These are phyloP conservation scores for Hydropsyche tenuis DNA, from an alignment of 1,140 invertebrate genomes.

Conservation along the genomic window DNA sequence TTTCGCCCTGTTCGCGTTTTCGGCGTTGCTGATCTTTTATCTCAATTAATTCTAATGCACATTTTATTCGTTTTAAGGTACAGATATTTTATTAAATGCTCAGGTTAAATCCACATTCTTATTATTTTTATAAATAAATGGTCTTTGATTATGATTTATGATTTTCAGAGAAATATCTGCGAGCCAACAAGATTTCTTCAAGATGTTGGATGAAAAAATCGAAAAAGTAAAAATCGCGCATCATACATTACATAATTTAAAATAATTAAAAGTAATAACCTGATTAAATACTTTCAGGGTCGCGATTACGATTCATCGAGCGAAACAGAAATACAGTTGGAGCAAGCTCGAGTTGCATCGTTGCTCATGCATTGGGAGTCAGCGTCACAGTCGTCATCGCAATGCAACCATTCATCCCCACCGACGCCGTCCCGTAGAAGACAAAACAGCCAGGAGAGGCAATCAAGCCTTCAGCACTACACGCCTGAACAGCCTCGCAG, in stretches of 20 bases:
- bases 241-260: neutral
- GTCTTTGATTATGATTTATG: constrained; percentile 36
- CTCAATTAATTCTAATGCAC: no score
- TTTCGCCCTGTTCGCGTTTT: no score
- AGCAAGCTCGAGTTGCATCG: constrained; percentile 64
- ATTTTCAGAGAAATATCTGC: constrained; percentile 81
- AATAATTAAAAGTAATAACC: constrained; percentile 13
- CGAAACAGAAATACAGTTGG: constrained; percentile 68
- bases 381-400: constrained; percentile 62
- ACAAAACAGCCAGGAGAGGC: constrained; percentile 30
- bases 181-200: constrained; percentile 89
- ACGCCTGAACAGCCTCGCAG: constrained; percentile 19
- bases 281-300: constrained; percentile 61
- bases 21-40: no score
- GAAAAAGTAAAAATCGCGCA: constrained; percentile 69
- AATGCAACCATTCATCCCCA: constrained; percentile 42
- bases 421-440: constrained; percentile 31
- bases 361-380: constrained; percentile 70
- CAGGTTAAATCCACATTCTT: no score
- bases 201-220: constrained; percentile 90
- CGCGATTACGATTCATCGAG: constrained; percentile 75
- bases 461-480: constrained; percentile 15
- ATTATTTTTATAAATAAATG: neutral
- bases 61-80: no score
- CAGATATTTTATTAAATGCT: no score